A percentile compares a stretch with the other conserved stretches of the same genome.
phyloP scores from a whole-genome alignment of 2,113 vertebrate genomes.

The Mustela lutreola region DNA sequence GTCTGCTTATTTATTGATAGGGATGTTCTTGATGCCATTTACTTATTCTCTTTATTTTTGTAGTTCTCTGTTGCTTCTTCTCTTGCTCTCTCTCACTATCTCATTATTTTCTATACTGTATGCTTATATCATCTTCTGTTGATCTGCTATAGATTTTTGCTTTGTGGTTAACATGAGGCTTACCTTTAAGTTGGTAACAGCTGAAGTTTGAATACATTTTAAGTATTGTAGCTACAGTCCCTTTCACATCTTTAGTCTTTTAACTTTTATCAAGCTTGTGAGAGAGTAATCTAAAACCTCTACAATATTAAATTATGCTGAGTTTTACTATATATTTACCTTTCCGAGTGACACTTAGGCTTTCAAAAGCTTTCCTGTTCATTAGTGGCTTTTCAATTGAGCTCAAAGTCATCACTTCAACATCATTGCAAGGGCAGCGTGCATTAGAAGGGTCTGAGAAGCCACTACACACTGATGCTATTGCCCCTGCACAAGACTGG shows the following conservation, averaged over 20 bases:
- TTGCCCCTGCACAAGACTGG: neutral
- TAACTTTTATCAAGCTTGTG: neutral
- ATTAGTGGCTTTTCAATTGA: neutral
- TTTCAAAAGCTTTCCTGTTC: neutral
- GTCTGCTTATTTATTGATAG: neutral
- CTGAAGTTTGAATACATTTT: neutral
- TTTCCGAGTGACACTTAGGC: neutral
- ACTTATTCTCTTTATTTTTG: neutral
- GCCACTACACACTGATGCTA: neutral
- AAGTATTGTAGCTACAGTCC: neutral
- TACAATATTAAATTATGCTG: neutral
- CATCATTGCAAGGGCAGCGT: neutral
- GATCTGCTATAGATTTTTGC: neutral
- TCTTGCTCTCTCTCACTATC: neutral
- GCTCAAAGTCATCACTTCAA: neutral
- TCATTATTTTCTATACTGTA: neutral
- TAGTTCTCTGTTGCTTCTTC: neutral
- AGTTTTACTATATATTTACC: neutral
- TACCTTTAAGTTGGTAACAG: neutral
- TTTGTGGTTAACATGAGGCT: neutral
- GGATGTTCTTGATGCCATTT: neutral
- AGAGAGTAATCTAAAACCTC: neutral
- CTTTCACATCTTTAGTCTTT: neutral
- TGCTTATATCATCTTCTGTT: neutral
- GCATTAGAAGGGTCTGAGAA: neutral